phyloP scores from a whole-genome alignment of 37 sponge, comb jelly and placozoan species.

The Beroe ovata region DNA sequence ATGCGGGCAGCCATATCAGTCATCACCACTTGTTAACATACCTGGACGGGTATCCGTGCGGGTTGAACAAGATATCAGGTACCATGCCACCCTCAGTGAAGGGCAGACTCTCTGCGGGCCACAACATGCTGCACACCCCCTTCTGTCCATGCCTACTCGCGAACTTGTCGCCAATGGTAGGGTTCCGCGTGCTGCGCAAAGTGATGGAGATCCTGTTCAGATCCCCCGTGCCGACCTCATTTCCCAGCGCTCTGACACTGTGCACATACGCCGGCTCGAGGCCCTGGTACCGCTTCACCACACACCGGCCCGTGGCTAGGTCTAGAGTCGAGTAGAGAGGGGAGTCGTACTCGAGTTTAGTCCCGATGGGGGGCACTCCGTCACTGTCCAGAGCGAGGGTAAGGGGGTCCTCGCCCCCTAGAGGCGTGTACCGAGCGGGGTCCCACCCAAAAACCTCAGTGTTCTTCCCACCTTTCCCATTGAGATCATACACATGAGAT shows the following conservation, averaged over 20 bases:
- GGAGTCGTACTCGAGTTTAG: constrained; percentile 79
- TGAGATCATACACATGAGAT: constrained; percentile 71
- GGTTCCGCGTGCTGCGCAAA: constrained; percentile 74
- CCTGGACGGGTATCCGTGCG: constrained; percentile 95
- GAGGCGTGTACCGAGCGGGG: neutral
- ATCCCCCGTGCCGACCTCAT: constrained; percentile 28
- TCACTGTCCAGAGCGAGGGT: constrained; percentile 74
- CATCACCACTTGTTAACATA: too few species aligned
- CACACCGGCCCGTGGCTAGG: constrained; percentile 67
- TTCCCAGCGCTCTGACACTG: constrained; percentile 71
- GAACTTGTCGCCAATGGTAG: constrained; percentile 96
- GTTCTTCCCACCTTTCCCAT: constrained; percentile 35
- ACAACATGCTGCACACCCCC: constrained; percentile 90
- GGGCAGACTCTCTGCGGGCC: constrained; percentile 95
- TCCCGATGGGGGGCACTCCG: constrained; percentile 88
- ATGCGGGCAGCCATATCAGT: too few species aligned
- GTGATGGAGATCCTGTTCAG: constrained; percentile 14
- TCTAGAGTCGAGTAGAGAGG: constrained; percentile 81
- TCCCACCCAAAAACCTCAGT: constrained; percentile 41
- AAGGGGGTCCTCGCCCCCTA: neutral
- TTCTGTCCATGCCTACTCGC: constrained; percentile 99
- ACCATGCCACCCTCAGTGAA: constrained; percentile 95
- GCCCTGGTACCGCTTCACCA: constrained; percentile 75
- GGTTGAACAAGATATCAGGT: constrained; percentile 98
- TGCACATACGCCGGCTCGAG: constrained; percentile 83